Percentiles rank a stretch among this genome's conserved stretches.
Evolutionary conservation across 2,888 invertebrate genomes (phyloP).

Genomic region (Limnephilus rhombicus): DNA sequence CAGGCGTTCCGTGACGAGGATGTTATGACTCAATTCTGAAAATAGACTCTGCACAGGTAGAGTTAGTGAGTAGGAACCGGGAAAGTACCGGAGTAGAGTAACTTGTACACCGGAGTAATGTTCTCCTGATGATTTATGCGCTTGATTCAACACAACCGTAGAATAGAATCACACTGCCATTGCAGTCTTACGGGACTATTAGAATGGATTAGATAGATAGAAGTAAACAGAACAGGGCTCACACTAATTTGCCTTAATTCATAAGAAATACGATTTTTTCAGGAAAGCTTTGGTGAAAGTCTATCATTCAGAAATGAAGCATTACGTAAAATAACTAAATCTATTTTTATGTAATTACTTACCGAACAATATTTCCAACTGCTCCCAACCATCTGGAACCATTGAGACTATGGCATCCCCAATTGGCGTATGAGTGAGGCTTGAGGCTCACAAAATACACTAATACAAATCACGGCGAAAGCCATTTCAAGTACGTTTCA

Average conservation of each 20-base stretch:
- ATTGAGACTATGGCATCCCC: no score
- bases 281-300: neutral
- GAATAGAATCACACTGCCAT: neutral
- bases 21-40: slow-evolving; percentile 1
- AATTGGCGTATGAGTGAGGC: no score
- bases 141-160: neutral
- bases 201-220: neutral
- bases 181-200: slow-evolving; percentile 2
- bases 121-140: neutral
- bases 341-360: no score
- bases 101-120: neutral
- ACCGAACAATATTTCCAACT: no score
- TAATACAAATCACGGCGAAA: no score
- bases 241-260: slow-evolving; percentile 6
- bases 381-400: no score
- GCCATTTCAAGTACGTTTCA: no score
- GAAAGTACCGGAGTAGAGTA: neutral
- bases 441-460: no score
- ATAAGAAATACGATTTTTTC: neutral
- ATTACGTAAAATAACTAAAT: neutral
- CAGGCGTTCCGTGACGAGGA: neutral
- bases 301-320: neutral
- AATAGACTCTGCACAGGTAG: neutral
- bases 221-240: neutral
- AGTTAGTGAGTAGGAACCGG: neutral